phyloP scores from a whole-genome alignment of 2,113 vertebrate species.

The Petromus typicus region DNA sequence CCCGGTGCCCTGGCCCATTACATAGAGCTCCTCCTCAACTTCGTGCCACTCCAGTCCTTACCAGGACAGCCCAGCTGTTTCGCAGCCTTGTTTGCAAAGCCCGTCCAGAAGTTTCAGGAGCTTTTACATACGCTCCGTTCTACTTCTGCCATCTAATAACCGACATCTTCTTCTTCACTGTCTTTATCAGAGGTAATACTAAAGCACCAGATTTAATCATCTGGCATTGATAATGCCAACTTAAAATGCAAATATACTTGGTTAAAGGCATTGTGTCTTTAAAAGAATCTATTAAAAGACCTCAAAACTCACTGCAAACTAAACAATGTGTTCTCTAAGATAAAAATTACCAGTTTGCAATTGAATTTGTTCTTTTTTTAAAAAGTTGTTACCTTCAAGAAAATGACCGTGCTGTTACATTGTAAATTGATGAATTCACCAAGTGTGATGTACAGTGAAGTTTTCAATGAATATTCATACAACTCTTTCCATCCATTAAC shows the following conservation, averaged over 20 bases:
- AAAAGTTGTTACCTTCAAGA: conserved; percentile 78
- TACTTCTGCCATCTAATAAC: neutral
- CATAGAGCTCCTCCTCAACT: conserved; percentile 75
- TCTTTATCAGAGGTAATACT: conserved; percentile 50
- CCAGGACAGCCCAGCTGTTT: conserved; percentile 20
- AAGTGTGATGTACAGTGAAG: conserved; percentile 81
- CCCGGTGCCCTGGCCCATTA: conserved; percentile 80
- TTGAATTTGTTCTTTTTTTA: conserved; percentile 76
- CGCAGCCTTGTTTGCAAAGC: neutral
- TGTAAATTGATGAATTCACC: conserved; percentile 84
- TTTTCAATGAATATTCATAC: conserved; percentile 89
- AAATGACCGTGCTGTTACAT: conserved; percentile 82
- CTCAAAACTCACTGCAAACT: conserved; percentile 68
- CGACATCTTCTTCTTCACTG: neutral
- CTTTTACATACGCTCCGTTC: neutral
- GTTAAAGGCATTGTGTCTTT: conserved; percentile 73
- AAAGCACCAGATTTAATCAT: conserved; percentile 76
- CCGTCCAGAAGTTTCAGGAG: conserved; percentile 36
- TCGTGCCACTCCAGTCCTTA: conserved; percentile 39
- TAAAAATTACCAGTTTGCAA: conserved; percentile 80
- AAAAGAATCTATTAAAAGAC: conserved; percentile 78
- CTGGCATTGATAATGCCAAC: conserved; percentile 5
- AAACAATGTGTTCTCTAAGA: conserved; percentile 81
- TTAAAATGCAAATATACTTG: conserved; percentile 52
- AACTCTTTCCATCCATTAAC: conserved; percentile 83